Conservation (phyloP, 2,113 vertebrate genomes). For the Pluvialis apricaria region DNA sequence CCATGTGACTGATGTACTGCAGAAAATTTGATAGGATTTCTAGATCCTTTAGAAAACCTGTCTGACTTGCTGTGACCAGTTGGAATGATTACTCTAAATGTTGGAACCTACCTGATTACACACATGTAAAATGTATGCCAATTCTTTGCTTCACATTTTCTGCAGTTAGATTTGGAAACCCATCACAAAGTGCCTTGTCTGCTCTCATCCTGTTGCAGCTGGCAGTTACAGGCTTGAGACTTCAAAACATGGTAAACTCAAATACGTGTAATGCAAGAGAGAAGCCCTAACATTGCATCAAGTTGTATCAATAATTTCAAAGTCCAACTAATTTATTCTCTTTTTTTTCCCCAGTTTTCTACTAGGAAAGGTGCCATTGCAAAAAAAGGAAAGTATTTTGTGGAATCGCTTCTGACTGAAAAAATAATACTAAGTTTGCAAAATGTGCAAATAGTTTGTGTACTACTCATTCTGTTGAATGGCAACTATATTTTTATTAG, state of each 20-base stretch:
- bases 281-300: neutral
- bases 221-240: neutral
- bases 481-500: slow-evolving; percentile 4
- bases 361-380: neutral
- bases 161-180: neutral
- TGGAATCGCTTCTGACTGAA: neutral
- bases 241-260: neutral
- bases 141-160: neutral
- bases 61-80: neutral
- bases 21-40: neutral
- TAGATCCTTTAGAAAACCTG: neutral
- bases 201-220: neutral
- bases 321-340: neutral
- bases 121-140: neutral
- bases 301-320: neutral
- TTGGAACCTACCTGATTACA: neutral
- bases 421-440: slow-evolving; percentile 20
- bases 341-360: neutral
- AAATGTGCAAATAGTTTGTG: slow-evolving; percentile 9
- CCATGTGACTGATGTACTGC: neutral
- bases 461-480: slow-evolving; percentile 48
- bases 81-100: neutral
- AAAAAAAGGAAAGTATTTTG: neutral
- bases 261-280: neutral
- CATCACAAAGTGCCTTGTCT: neutral